Percentiles rank a stretch among this genome's conserved stretches.
phyloP scores from a whole-genome alignment of 2,888 invertebrate genomes.

The Machimus atricapillus region DNA sequence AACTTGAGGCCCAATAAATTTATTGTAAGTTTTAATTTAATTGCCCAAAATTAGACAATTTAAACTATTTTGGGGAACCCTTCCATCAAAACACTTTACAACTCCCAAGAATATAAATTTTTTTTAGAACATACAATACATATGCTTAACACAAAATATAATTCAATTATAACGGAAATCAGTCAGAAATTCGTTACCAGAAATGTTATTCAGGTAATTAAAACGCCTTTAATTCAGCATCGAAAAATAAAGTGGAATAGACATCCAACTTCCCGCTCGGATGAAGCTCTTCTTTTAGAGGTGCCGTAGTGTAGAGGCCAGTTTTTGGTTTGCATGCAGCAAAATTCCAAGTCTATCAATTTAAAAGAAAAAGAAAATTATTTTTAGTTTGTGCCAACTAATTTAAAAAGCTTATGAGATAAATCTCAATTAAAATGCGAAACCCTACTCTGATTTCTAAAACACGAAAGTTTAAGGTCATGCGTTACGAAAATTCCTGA shows the following conservation, averaged over 20 bases:
- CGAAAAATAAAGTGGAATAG: background rate
- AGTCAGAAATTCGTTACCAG: background rate
- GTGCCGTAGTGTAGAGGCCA: background rate
- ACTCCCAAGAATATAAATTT: background rate
- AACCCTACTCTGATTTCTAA: no score
- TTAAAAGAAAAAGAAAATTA: background rate
- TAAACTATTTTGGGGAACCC: background rate
- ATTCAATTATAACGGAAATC: no score
- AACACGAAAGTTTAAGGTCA: no score
- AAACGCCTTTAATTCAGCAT: background rate
- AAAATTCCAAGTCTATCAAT: background rate
- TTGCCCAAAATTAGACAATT: background rate
- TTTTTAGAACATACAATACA: background rate
- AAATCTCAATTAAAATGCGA: no score
- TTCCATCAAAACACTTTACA: no score
- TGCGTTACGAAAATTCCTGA: no score
- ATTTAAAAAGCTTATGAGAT: no score
- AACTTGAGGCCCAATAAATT: background rate
- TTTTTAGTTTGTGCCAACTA: background rate
- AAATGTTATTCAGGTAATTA: background rate
- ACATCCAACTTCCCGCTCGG: background rate
- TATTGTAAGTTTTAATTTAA: background rate
- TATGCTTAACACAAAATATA: background rate
- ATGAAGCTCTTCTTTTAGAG: background rate
- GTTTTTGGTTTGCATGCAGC: background rate